Base-by-base conservation (phyloP, 2,888 invertebrate species). In the Apamea anceps region DNA sequence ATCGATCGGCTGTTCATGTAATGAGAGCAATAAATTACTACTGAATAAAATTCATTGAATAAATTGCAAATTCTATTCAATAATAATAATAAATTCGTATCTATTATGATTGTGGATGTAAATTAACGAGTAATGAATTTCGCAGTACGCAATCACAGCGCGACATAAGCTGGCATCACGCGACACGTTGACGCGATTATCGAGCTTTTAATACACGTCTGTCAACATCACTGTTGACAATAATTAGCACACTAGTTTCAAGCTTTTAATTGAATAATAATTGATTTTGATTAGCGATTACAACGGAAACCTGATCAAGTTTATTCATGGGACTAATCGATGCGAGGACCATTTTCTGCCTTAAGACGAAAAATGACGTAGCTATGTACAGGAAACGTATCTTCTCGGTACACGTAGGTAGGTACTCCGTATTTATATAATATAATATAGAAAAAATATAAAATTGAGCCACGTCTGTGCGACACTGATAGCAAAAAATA, bases 71-170 rank as follows among this genome's bases (percentile, higher is more conserved):
- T 60, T 66, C 25, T 1, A n/a, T 81, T 37, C 3, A 66, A 72
- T 32, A 60, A 18, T 84, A 71, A 48, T 57, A 15, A 74, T 54
- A 37, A 65, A 32, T 12, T 32, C 5, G 25, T 51, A 71, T 66
- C 8, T 67, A 72, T 63, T 21, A 67, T 63, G 63, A 75, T 54
- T 66, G 51, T 51, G 60, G 37, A 73, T 80, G 75, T 63, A n/a
- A 76, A 85, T 85, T 28, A 63, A 51, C 13, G 42, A 74, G 71
- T 73, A 60, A 71, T 76, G 71, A 85, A 63, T 68, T 79, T 65
- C 15, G 21, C 66, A 72, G 37, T 18, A 54, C n/a, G 32, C 48
- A 85, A 80, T 80, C 75, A 73, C 60, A 42, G 7, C 42, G 51
- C 51, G 25, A 25, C 63, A 45, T 63, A 63, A 32, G 66, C 80